These are phyloP conservation scores for Rhimphoctona megacephalus DNA, from an alignment of 2,888 invertebrate genomes.

Conservation along the genomic window DNA sequence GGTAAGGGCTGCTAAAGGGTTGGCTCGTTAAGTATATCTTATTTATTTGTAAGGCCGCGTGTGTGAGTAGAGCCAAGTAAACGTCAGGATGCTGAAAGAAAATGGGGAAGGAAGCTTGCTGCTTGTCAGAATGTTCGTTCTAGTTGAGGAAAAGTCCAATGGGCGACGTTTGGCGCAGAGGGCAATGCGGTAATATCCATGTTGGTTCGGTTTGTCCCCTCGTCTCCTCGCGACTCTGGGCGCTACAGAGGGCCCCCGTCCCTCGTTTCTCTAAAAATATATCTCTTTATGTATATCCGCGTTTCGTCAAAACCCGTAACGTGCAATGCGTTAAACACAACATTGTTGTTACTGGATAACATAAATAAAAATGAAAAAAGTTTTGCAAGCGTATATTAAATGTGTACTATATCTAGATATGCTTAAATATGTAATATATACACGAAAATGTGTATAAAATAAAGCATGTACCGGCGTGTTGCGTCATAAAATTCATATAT, in stretches of 20 bases:
- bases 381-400: background rate
- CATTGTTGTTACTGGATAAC: constrained; percentile 43
- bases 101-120: constrained; percentile 21
- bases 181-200: constrained; percentile 83
- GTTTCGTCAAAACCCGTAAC: constrained; percentile 43
- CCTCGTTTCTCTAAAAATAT: constrained; percentile 63
- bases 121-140: constrained; percentile 64
- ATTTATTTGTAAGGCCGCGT: background rate
- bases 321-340: background rate
- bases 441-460: too few species aligned
- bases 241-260: constrained; percentile 79
- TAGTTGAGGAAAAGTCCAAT: constrained; percentile 80
- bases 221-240: constrained; percentile 79
- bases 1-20: constrained; percentile 64
- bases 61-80: constrained; percentile 46
- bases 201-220: constrained; percentile 80
- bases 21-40: constrained; percentile 67
- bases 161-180: constrained; percentile 81
- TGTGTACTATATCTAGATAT: constrained; percentile 1
- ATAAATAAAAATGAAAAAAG: constrained; percentile 20
- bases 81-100: constrained; percentile 66
- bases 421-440: background rate
- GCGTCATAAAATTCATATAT: constrained; percentile 36
- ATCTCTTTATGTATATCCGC: constrained; percentile 36
- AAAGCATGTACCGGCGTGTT: constrained; percentile 30